Conservation (phyloP, 2,888 invertebrate species). For the Kuschelorhynchus macadamiae region DNA sequence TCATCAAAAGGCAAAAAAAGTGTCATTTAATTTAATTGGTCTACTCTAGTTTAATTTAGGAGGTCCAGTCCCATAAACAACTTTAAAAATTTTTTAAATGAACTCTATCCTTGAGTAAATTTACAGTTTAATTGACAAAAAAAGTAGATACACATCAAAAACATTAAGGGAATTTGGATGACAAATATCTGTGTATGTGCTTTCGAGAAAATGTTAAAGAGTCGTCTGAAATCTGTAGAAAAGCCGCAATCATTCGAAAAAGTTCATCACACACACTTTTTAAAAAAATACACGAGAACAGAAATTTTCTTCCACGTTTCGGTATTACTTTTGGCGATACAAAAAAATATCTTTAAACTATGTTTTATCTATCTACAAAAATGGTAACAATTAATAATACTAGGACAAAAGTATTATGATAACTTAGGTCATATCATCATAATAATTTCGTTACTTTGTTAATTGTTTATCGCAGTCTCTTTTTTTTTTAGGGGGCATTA, state of each 20-base stretch:
- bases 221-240: constrained; percentile 51
- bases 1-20: no score
- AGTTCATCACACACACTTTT: constrained; percentile 58
- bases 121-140: constrained; percentile 36
- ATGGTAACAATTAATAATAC: constrained; percentile 64
- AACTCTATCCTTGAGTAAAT: no score
- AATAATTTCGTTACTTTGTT: constrained; percentile 68
- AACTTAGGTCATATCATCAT: constrained; percentile 56
- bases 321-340: constrained; percentile 60
- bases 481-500: constrained; percentile 60
- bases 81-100: no score
- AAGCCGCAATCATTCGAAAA: constrained; percentile 61
- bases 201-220: constrained; percentile 52
- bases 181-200: constrained; percentile 62
- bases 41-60: no score
- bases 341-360: constrained; percentile 68
- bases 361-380: constrained; percentile 65
- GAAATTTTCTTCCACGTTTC: constrained; percentile 25
- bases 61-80: no score
- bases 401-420: constrained; percentile 68
- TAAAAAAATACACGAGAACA: constrained; percentile 35
- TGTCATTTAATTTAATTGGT: no score
- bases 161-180: constrained; percentile 69
- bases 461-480: constrained; percentile 71
- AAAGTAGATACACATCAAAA: constrained; percentile 57